Base-by-base conservation (phyloP, 2,797 vertebrate genomes). In the Choloepus didactylus region DNA sequence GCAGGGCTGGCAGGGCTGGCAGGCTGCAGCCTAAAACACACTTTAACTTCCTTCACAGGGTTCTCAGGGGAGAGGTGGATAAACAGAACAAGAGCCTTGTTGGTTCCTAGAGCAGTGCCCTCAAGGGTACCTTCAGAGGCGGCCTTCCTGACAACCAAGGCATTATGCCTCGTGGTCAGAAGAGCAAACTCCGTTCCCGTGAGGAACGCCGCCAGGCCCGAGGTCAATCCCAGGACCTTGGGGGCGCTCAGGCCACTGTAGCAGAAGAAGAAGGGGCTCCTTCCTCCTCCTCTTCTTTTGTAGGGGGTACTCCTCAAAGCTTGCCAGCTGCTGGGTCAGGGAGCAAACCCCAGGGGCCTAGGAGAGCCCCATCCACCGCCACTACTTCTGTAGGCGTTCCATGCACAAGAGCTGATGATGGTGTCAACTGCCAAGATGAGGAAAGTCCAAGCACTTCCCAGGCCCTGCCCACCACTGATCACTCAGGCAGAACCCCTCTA, bases 91-190 rank as follows among this genome's bases (percentile, higher is more conserved):
- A 18, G 29, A 19, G 16, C 46, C n/a, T 31, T 73, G 21, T 72
- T 44, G 1, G 51, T 46, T 49, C 35, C 25, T 79, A 56, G 62
- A 44, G 54, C 9, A 25, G 14, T 69, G 14, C 11, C 87, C 12
- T 80, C 49, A 49, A 3, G 44, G 69, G 83, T 72, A 23, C 6
- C 9, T 87, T 29, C 69, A 31, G 3, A 82, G 59, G 14, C 1
- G 21, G 49, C 16, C 10, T 64, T 81, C 18, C 23, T 83, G 66
- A 80, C 59, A 73, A 23, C 16, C 38, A 75, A 38, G n/a, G 25
- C 59, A 80, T 56, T 77, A 95, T 90, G 89, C 89, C 77, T 67
- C 60, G 25, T 29, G 85, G 91, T 18, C 82, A 85, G 12, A 96
- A 95, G 76, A 97, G 91, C 49, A 97, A 95, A 35, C 77, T 89